phyloP scores from a whole-genome alignment of 2,888 invertebrate genomes.

The Polydrusus tereticollis region DNA sequence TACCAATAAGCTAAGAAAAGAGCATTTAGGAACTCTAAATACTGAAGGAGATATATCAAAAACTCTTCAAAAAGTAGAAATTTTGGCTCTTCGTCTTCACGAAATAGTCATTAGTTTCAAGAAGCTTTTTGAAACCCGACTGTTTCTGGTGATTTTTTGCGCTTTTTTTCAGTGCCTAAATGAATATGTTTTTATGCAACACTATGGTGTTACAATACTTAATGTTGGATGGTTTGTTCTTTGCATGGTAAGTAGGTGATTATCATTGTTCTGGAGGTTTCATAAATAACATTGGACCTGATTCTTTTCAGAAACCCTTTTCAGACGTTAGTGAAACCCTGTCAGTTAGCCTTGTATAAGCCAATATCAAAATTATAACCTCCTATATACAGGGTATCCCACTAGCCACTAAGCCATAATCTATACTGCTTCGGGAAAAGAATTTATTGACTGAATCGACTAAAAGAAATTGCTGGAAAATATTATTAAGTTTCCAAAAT shows the following conservation, averaged over 20 bases:
- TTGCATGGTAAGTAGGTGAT: background rate
- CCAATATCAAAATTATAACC: too few relatives aligned
- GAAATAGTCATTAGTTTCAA: background rate
- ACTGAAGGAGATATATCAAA: background rate
- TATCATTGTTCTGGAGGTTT: too few relatives aligned
- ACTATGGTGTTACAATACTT: background rate
- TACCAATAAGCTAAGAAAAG: background rate
- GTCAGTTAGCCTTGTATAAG: too few relatives aligned
- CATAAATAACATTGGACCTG: too few relatives aligned
- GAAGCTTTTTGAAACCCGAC: background rate
- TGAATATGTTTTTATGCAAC: background rate
- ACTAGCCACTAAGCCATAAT: too few relatives aligned
- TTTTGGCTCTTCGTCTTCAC: background rate
- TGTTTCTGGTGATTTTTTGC: background rate
- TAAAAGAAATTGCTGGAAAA: too few relatives aligned
- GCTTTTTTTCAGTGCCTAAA: background rate
- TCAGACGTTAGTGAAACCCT: too few relatives aligned
- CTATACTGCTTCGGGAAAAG: too few relatives aligned
- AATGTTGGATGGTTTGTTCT: background rate
- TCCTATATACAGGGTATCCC: too few relatives aligned
- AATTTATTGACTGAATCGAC: too few relatives aligned
- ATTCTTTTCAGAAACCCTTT: too few relatives aligned
- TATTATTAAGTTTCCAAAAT: too few relatives aligned
- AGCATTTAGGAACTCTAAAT: background rate
- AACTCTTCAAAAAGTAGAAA: background rate